phyloP scores from a whole-genome alignment of 2,113 vertebrate genomes.

The Chiloscyllium plagiosum region DNA sequence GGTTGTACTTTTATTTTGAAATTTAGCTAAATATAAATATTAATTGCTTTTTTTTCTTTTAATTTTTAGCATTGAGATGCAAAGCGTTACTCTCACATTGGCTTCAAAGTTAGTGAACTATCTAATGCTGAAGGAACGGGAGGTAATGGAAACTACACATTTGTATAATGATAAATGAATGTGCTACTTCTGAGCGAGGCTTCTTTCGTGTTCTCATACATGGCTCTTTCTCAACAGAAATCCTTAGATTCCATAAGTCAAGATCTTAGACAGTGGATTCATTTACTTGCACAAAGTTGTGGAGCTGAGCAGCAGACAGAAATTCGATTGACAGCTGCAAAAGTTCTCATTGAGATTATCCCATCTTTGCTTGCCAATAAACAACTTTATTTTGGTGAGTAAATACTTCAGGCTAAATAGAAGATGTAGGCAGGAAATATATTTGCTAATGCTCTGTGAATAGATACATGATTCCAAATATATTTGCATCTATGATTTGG shows the following conservation, averaged over 20 bases:
- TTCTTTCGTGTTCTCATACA: neutral
- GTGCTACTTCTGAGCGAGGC: neutral
- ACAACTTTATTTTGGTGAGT: constrained; percentile 69
- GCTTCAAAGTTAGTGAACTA: constrained; percentile 66
- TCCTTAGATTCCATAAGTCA: constrained; percentile 41
- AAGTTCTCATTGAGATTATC: constrained; percentile 63
- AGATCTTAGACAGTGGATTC: constrained; percentile 64
- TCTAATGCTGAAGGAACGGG: constrained; percentile 50
- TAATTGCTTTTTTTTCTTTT: neutral
- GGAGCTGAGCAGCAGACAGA: constrained; percentile 70
- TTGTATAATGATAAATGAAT: neutral
- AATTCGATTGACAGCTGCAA: constrained; percentile 69
- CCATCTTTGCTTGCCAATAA: constrained; percentile 60
- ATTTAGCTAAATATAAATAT: neutral
- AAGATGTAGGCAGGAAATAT: neutral
- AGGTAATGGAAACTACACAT: constrained; percentile 56
- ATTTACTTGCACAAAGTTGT: constrained; percentile 66
- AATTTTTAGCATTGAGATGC: constrained; percentile 72
- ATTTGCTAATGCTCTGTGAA: constrained; percentile 24
- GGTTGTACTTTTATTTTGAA: neutral
- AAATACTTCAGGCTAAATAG: neutral
- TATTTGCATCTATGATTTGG: constrained; percentile 6
- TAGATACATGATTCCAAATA: neutral
- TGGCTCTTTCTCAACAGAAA: constrained; percentile 47
- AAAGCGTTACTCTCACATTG: constrained; percentile 71